Base-by-base conservation (phyloP, 2,797 vertebrate species). In the Arctocebus calabarensis region DNA sequence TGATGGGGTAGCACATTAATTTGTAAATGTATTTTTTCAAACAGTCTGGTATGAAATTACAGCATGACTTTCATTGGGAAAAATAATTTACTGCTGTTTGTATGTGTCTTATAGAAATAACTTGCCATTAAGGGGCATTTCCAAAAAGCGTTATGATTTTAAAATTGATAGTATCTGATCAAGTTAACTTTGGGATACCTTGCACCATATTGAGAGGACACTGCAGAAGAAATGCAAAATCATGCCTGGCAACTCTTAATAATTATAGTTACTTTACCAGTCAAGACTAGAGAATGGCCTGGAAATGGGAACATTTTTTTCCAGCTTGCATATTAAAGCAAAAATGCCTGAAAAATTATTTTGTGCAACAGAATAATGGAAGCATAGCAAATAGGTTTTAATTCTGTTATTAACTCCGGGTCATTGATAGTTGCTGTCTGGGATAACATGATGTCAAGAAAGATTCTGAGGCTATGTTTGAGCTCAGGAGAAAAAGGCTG, bases 1-100 rank as follows among this genome's bases (percentile, higher is more conserved):
- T 25, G 14, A 23, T 8, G 34, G 40, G 48, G 29, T 7, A 3
- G 1, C 43, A 27, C 13, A 32, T 27, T 66, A 90, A 87, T 70
- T 95, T 79, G 16, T 88, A 78, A 83, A 85, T 88, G 83, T 94
- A 52, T 66, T 89, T 81, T 81, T 84, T 52, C 34, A 92, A 96
- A 70, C 11, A 5, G 43, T 12, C 3, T 55, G 11, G 12, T 71
- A 9, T 94, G 48, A 55, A 84, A 62, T 89, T 90, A 19, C 37
- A 78, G n/a, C 37, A 93, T 34, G 2, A n/a, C 57, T 90, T 95
- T 64, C 22, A 89, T 0, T 78, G 57, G 71, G 92, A 83, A 81
- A 94, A 91, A 81, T 73, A 62, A 88, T 68, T 84, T 62, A 79
- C 48, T 73, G 23, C 37, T 57, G 0, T 62, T 37, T 70, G 52